phyloP scores from a whole-genome alignment of 2,797 vertebrate genomes.

The Myripristis jacobus region DNA sequence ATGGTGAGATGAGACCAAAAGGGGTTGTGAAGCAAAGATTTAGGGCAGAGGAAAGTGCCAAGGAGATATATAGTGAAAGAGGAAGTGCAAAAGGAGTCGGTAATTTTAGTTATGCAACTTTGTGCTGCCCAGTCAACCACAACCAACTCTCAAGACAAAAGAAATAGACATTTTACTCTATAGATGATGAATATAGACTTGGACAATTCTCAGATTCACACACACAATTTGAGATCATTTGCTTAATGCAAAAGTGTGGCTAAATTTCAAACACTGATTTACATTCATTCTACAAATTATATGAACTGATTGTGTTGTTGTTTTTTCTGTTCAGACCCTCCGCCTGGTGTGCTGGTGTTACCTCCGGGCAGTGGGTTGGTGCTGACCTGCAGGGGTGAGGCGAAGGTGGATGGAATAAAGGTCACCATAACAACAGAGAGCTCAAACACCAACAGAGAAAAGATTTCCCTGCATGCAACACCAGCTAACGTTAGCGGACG shows the following conservation, averaged over 20 bases:
- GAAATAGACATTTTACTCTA: not conserved
- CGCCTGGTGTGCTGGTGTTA: slow-evolving; percentile 72
- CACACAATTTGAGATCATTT: not conserved
- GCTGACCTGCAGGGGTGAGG: slow-evolving; percentile 74
- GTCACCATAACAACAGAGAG: slow-evolving; percentile 26
- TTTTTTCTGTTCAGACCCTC: slow-evolving; percentile 65
- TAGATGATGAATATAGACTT: not conserved
- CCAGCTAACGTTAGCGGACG: not conserved
- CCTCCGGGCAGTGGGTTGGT: slow-evolving; percentile 66
- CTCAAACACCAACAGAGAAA: slow-evolving; percentile 7
- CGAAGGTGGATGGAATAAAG: slow-evolving; percentile 70
- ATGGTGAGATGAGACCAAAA: slow-evolving; percentile 7
- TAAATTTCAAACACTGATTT: not conserved
- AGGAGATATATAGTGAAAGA: slow-evolving; percentile 44
- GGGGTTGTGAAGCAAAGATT: not conserved
- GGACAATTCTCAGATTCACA: too few relatives aligned
- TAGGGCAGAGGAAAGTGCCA: slow-evolving; percentile 16
- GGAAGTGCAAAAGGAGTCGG: slow-evolving; percentile 55
- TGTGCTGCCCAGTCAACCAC: slow-evolving; percentile 6
- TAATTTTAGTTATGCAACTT: slow-evolving; percentile 50
- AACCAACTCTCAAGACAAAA: slow-evolving; percentile 1
- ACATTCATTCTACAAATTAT: not conserved
- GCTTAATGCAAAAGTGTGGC: too few relatives aligned
- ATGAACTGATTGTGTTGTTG: slow-evolving; percentile 4
- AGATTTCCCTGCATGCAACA: not conserved